Evolutionary conservation across 2,888 invertebrate genomes (phyloP), one percentile per base, ranked within the genome.

Genomic region (Cabera pusaria): DNA sequence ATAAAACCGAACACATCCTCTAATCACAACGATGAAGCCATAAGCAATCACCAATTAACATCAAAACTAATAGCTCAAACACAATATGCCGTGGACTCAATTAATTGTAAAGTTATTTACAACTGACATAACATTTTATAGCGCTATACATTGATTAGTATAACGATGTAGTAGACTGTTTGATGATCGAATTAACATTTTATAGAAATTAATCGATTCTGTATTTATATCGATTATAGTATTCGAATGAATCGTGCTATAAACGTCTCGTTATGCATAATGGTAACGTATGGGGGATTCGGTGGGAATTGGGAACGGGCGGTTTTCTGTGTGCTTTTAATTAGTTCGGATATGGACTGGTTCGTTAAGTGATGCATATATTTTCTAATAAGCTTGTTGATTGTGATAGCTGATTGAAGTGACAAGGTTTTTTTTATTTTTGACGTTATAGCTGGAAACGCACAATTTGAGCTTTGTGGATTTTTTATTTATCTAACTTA

Each of bases 191-290:
- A 80, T 85, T 84, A 82, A 82, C 79, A 83, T 83, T 81, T 67
- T 77, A 77, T 76, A 73, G 74, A 79, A 81, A 86, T 82, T 85
- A 84, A 85, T 85, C 84, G 87, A 85, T 85, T 81, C 68, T 64
- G 62, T 70, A 72, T 67, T 60, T 70, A 72, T 70, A 68, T 69
- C 74, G 76, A 76, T 79, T 73, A 69, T 71, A 57, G 47, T 60
- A 62, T 72, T 64, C 71, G 68, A 36, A 66, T 66, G 71, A 72
- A 72, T 69, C 70, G 71, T 66, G 74, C 57, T 59, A 71, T 86
- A 87, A 86, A 86, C 46, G 78, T 82, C 83, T 83, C 76, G 84
- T 86, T 83, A 86, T 68, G 58, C 43, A 67, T 81, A 81, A 84
- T 79, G 71, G 79, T 80, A 81, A 84, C 84, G 81, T 84, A 84